Base-by-base conservation (phyloP, 1,140 invertebrate species). In the Trichomalopsis sarcophagae region DNA sequence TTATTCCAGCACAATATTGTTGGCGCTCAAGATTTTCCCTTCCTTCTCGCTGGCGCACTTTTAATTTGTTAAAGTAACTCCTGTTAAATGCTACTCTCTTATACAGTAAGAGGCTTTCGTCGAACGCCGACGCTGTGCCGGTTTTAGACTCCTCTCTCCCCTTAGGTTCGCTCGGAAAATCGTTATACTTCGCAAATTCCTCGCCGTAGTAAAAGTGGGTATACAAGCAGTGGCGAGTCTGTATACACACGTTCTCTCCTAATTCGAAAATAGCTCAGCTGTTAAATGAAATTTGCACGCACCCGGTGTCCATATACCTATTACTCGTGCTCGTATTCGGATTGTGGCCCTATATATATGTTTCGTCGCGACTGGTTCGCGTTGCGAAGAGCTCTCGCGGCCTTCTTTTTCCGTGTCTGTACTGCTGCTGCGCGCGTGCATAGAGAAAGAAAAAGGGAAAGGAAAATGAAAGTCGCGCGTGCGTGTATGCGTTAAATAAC, bases 261-360 rank as follows among this genome's bases (percentile, higher is more conserved):
- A 79, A 79, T 79, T 79, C 30, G 5, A 66, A 79, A 55, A 79
- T 36, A 79, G 77, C 27, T 79, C 23, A 62, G 50, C 23, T 66
- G 77, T 62, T 33, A 21, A 66, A 79, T 79, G 27, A 36, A 62
- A 79, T 79, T 79, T 66, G 27, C 27, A 27, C 23, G 1, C 5
- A 4, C 33, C 33, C 5, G 33, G 33, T 36, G 5, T 36, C 33
- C 27, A 27, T 36, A 36, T 36, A 36, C 33, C 2, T 62, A 62
- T 62, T n/a, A 62, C 55, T 0, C 17, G 50, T 2, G 2, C 17
- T 21, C 17, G 6, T n/a, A n/a, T n/a, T 62, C 21, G n/a, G 55
- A 62, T 62, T 62, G 21, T 62, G 55, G 6, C 21, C 55, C 55
- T n/a, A 3, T 36, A 5, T 21, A 40, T 40, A 40, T 62, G 7